These are phyloP conservation scores for Cathartes aura DNA, from an alignment of 2,113 vertebrate genomes.

Conservation along the genomic window DNA sequence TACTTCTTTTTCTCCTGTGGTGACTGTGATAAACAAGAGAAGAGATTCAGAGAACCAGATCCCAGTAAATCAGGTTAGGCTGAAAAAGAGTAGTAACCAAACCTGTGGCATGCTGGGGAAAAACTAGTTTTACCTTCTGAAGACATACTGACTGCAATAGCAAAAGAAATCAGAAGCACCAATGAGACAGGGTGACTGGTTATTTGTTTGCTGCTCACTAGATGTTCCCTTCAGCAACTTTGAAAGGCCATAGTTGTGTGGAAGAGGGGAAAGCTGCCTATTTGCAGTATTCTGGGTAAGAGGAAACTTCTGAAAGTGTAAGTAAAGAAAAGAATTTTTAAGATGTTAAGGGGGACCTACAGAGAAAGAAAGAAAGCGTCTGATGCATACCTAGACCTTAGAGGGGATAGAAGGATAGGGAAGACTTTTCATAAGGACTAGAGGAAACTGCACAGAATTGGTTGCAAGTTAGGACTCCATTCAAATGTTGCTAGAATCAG, in stretches of 20 bases:
- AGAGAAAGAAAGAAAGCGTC: neutral
- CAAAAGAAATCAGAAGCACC: neutral
- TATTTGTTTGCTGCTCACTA: neutral
- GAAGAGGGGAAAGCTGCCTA: neutral
- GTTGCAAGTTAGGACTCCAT: neutral
- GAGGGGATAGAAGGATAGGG: rapidly evolving
- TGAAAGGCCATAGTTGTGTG: neutral
- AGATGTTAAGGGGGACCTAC: neutral
- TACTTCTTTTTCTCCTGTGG: neutral
- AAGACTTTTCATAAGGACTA: neutral
- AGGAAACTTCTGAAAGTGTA: neutral
- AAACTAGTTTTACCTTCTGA: neutral
- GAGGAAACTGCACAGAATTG: neutral
- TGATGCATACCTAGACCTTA: neutral
- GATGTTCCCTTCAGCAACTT: neutral
- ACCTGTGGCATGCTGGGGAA: neutral
- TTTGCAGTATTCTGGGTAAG: neutral
- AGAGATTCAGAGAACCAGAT: neutral
- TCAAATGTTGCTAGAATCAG: neutral
- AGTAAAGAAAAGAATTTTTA: neutral
- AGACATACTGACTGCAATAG: neutral
- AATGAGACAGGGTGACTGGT: neutral
- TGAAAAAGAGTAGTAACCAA: neutral
- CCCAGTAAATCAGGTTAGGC: neutral
- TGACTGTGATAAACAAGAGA: neutral